Percentiles rank a stretch among this genome's conserved stretches.
phyloP scores from a whole-genome alignment of 2,888 invertebrate species.

The Psococerastis gibbosa region DNA sequence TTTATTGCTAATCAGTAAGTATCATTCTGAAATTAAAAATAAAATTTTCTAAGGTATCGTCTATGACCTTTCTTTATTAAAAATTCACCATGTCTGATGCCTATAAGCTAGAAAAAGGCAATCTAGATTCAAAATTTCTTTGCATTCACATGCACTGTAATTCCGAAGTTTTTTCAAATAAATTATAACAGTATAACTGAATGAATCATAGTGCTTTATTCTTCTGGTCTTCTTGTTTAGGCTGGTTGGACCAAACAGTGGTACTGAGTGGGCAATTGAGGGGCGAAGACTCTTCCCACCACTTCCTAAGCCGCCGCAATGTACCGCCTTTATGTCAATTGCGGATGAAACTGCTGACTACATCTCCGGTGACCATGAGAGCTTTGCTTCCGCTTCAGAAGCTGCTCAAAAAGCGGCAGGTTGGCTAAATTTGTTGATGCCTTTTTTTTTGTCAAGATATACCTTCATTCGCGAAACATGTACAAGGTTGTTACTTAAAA shows the following conservation, averaged over 20 bases:
- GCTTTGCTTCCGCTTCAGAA: conserved; percentile 21
- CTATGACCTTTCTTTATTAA: too few relatives aligned
- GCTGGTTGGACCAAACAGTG: conserved; percentile 31
- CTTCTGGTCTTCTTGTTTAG: conserved; percentile 32
- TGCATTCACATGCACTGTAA: too few relatives aligned
- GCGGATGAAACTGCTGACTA: conserved; percentile 60
- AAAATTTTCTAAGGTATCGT: neutral
- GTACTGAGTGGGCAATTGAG: conserved; percentile 67
- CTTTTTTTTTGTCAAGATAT: too few relatives aligned
- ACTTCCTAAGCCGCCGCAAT: conserved; percentile 64
- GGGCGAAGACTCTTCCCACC: conserved; percentile 68
- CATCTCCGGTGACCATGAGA: conserved; percentile 41
- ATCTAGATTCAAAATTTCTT: too few relatives aligned
- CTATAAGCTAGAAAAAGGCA: too few relatives aligned
- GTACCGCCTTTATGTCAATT: conserved; percentile 63
- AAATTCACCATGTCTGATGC: too few relatives aligned
- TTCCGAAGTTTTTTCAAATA: too few relatives aligned
- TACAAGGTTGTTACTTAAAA: too few relatives aligned
- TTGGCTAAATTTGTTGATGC: too few relatives aligned
- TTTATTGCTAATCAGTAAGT: conserved; percentile 80
- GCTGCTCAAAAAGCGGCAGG: conserved; percentile 4
- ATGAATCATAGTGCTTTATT: too few relatives aligned
- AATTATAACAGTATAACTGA: too few relatives aligned
- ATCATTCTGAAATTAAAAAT: neutral
- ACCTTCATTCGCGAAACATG: too few relatives aligned